A percentile compares a stretch with the other conserved stretches of the same genome.
phyloP scores from a whole-genome alignment of 2,888 invertebrate genomes.

The Tenthredo mesomela region DNA sequence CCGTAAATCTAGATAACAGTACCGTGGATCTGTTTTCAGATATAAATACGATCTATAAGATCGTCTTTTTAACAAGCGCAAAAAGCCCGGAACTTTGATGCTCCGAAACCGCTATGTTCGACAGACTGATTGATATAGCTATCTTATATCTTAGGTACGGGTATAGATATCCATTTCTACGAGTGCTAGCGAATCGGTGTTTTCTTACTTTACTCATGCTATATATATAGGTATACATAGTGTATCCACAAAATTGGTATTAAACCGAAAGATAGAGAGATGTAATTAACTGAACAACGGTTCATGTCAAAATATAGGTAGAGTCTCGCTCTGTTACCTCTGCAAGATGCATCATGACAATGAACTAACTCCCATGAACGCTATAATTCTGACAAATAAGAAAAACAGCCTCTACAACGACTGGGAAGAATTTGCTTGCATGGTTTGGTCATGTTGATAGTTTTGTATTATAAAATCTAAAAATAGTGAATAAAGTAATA shows the following conservation, averaged over 20 bases:
- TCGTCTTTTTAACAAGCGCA: neutral
- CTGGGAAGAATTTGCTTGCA: no score
- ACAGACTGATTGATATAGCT: conserved; percentile 7
- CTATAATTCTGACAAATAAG: neutral
- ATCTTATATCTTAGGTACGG: neutral
- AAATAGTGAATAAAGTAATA: neutral
- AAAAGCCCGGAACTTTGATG: conserved; percentile 23
- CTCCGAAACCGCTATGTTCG: conserved; percentile 10
- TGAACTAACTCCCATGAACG: neutral
- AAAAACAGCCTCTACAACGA: neutral
- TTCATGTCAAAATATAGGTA: neutral
- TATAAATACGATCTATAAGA: neutral
- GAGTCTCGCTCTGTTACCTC: neutral
- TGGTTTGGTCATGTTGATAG: neutral
- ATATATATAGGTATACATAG: neutral
- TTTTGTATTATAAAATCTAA: neutral
- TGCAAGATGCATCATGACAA: neutral
- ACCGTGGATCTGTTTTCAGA: neutral
- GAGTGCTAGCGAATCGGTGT: neutral
- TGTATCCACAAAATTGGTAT: neutral
- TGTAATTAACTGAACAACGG: neutral
- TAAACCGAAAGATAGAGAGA: neutral
- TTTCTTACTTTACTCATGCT: neutral
- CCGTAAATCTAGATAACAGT: neutral
- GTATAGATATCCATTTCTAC: neutral